Conservation (phyloP, 1,140 invertebrate species). For the Steinernema feltiae region DNA sequence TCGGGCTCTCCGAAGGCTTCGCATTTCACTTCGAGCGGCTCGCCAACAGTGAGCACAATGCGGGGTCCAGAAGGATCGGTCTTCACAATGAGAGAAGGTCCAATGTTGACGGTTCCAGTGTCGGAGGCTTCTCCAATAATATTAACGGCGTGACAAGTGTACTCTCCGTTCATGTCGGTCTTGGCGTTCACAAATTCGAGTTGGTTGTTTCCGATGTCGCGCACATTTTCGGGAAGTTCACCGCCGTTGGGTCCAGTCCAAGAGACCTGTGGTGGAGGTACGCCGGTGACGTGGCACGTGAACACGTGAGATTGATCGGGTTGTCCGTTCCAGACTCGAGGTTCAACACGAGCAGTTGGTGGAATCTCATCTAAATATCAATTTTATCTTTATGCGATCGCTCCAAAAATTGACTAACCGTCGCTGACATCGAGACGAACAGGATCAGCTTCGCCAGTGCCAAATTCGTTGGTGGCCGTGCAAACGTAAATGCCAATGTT, state of each 20-base stretch:
- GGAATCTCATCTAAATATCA: conserved; percentile 50
- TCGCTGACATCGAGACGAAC: conserved; percentile 50
- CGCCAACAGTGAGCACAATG: conserved; percentile 50
- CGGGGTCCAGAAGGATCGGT: conserved; percentile 42
- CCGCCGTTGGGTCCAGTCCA: conserved; percentile 45
- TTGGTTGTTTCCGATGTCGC: conserved; percentile 49
- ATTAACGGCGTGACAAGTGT: conserved; percentile 50
- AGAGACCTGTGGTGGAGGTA: conserved; percentile 40
- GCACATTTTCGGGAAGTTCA: conserved; percentile 49
- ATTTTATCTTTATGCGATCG: not conserved
- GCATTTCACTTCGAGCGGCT: conserved; percentile 54
- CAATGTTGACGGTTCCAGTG: conserved; percentile 45
- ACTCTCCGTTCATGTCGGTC: conserved; percentile 34
- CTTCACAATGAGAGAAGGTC: conserved; percentile 38
- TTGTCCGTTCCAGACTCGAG: conserved; percentile 56
- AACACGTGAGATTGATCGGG: conserved; percentile 54
- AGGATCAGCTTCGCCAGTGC: conserved; percentile 48
- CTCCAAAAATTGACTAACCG: conserved; percentile 36
- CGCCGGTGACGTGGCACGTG: conserved; percentile 50
- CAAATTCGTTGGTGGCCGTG: conserved; percentile 52
- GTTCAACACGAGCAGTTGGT: conserved; percentile 54
- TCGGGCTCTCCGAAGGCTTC: conserved; percentile 55
- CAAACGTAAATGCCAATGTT: conserved; percentile 51
- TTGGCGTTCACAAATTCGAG: conserved; percentile 51
- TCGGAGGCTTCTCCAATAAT: conserved; percentile 53